Evolutionary conservation across 2,888 invertebrate genomes (phyloP).

Genomic region (Brachynemurus nebulosus): DNA sequence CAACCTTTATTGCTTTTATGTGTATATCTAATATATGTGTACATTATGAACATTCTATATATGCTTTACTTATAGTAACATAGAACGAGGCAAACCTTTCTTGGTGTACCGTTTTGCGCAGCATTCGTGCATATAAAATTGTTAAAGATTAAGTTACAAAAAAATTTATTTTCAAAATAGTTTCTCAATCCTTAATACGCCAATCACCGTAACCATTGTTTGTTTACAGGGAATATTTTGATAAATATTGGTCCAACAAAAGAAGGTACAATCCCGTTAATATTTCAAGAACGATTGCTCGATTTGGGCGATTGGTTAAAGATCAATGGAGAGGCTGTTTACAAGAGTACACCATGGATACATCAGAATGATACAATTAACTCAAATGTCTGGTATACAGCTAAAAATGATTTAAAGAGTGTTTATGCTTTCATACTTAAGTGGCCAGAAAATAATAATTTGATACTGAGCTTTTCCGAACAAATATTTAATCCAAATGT

Average conservation of each 20-base stretch:
- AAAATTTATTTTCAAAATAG: too few species aligned
- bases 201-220: too few species aligned
- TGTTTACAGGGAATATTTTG: constrained; percentile 49
- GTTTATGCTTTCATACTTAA: constrained; percentile 56
- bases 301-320: constrained; percentile 68
- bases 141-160: too few species aligned
- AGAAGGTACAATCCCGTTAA: constrained; percentile 71
- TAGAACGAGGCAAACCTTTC: too few species aligned
- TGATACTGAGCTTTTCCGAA: neutral
- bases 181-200: too few species aligned
- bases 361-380: constrained; percentile 65
- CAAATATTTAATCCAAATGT: neutral
- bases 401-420: constrained; percentile 18
- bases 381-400: constrained; percentile 60
- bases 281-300: constrained; percentile 72
- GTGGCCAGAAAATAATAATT: constrained; percentile 46
- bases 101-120: too few species aligned
- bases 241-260: constrained; percentile 84
- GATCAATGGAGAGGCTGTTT: constrained; percentile 81
- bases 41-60: too few species aligned
- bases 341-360: constrained; percentile 60
- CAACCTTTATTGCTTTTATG: too few species aligned
- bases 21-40: too few species aligned
- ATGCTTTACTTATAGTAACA: too few species aligned
- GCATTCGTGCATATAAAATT: too few species aligned